phyloP scores from a whole-genome alignment of 2,797 vertebrate species.

The Pseudochirops cupreus region DNA sequence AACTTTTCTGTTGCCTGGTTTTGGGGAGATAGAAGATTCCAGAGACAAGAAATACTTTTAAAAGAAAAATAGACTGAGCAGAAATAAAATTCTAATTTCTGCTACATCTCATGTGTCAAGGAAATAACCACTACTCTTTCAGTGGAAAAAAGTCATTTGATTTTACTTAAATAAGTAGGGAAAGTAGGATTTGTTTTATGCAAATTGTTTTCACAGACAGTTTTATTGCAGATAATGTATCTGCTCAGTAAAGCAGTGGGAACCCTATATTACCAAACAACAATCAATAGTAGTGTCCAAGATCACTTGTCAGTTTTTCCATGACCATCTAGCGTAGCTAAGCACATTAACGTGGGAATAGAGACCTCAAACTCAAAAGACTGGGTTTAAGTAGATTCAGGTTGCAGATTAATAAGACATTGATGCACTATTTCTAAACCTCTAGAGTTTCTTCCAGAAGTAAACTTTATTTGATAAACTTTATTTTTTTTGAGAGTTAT shows the following conservation, averaged over 20 bases:
- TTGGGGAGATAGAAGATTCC: not conserved
- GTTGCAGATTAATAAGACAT: constrained; percentile 37
- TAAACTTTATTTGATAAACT: constrained; percentile 16
- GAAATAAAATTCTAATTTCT: constrained; percentile 44
- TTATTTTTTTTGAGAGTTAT: constrained; percentile 54
- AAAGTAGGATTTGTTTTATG: constrained; percentile 10
- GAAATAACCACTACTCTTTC: constrained; percentile 23
- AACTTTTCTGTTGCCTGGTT: not conserved
- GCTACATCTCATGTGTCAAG: constrained; percentile 30
- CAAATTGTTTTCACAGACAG: not conserved
- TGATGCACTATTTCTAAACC: constrained; percentile 5
- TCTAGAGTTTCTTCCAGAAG: constrained; percentile 15
- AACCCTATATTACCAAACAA: constrained; percentile 22
- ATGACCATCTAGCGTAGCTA: not conserved
- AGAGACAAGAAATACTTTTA: constrained; percentile 13
- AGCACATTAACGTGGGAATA: constrained; percentile 14
- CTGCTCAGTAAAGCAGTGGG: not conserved
- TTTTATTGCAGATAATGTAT: not conserved
- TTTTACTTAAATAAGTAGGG: constrained; percentile 20
- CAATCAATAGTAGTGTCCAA: not conserved
- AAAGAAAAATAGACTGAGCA: constrained; percentile 51
- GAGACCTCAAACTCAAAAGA: constrained; percentile 44
- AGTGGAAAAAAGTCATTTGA: constrained; percentile 10
- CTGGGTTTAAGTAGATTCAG: constrained; percentile 50
- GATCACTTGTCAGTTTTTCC: constrained; percentile 35